phyloP scores from a whole-genome alignment of 2,113 vertebrate genomes.

The Silurus asotus region DNA sequence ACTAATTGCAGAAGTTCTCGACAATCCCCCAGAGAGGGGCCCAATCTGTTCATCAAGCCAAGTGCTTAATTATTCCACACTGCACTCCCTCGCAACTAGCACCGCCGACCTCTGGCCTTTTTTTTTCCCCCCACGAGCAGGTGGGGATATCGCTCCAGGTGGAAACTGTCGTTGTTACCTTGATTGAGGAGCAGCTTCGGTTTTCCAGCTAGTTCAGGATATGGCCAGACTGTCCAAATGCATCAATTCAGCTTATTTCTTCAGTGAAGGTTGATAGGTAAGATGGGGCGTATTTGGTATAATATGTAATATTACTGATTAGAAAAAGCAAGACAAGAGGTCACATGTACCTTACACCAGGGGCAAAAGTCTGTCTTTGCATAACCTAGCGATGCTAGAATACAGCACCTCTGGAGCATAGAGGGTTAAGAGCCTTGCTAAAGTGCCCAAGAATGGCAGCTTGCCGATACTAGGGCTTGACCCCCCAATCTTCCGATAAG shows the following conservation, averaged over 20 bases:
- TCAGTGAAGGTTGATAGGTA: no score
- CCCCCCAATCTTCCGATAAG: no score
- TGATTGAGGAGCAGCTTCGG: conserved; percentile 19
- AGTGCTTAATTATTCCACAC: conserved; percentile 81
- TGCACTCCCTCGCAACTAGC: conserved; percentile 65
- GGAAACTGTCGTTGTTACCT: conserved; percentile 34
- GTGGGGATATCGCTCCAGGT: conserved; percentile 49
- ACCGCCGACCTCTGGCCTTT: conserved; percentile 62
- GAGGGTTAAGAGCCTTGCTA: no score
- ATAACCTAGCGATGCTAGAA: no score
- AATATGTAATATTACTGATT: no score
- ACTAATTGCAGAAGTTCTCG: conserved; percentile 84
- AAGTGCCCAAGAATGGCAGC: no score
- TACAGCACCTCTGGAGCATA: no score
- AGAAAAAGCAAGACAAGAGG: no score
- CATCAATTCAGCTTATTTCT: not conserved
- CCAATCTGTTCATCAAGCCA: conserved; percentile 81
- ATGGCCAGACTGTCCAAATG: not conserved
- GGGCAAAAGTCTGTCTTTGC: no score
- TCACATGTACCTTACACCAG: no score
- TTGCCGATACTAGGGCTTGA: no score
- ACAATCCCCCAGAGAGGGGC: conserved; percentile 80
- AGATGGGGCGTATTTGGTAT: no score
- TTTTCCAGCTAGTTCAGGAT: conserved; percentile 16
- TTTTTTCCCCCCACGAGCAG: conserved; percentile 40